These are phyloP conservation scores for Narcine bancroftii DNA, from an alignment of 2,113 vertebrate species.

Conservation along the genomic window DNA sequence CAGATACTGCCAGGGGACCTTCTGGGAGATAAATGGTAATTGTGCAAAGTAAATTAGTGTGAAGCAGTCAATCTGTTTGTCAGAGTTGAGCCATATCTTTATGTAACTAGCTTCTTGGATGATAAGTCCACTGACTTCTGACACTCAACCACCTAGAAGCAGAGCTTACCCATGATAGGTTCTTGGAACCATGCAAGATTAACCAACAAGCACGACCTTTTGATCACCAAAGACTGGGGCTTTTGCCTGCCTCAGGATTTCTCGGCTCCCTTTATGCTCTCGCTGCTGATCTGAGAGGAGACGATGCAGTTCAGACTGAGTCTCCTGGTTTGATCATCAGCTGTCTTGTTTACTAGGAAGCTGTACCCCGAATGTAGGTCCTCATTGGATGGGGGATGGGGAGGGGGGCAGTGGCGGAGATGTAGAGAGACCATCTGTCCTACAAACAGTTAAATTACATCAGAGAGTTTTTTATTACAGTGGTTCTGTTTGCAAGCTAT, in stretches of 20 bases:
- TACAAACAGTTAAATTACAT: background rate
- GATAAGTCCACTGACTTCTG: slow-evolving; percentile 53
- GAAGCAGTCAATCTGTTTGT: slow-evolving; percentile 72
- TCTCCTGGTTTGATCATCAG: background rate
- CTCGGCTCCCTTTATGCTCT: background rate
- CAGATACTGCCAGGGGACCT: slow-evolving; percentile 67
- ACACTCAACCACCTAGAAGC: slow-evolving; percentile 50
- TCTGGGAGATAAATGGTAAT: slow-evolving; percentile 71
- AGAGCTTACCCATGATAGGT: slow-evolving; percentile 46
- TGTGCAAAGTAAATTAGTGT: slow-evolving; percentile 75
- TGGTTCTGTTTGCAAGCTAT: background rate
- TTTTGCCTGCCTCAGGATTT: background rate
- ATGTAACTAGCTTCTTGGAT: slow-evolving; percentile 60
- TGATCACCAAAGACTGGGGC: background rate
- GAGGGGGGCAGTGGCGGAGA: too few relatives aligned
- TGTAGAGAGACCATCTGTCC: background rate
- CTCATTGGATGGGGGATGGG: too few relatives aligned
- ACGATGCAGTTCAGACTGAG: background rate
- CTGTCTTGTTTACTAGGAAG: background rate
- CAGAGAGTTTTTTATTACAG: background rate
- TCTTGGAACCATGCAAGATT: slow-evolving; percentile 46
- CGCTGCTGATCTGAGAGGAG: background rate
- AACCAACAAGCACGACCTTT: slow-evolving; percentile 44
- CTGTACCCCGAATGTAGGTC: background rate
- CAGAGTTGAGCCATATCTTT: slow-evolving; percentile 62